Evolutionary conservation across 2,797 vertebrate genomes (phyloP), one percentile per base, ranked within the genome.

Genomic region (Sparidentex hasta): DNA sequence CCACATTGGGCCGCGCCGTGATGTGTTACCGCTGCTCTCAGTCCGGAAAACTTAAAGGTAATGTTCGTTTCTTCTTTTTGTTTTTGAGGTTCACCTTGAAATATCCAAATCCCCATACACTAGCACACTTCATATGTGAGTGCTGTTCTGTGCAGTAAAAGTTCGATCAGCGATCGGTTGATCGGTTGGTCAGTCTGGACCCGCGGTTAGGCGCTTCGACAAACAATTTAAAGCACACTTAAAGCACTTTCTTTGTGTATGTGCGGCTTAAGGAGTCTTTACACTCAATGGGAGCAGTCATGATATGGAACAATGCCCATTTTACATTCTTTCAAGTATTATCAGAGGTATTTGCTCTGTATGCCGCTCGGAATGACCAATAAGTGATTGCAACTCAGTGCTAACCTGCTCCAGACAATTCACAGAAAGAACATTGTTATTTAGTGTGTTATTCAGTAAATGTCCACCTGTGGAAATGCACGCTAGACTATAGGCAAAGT

Each of bases 21-120:
- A 79, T 54, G 70, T 63, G 56, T 21, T 43, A 7, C 11, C 33
- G 46, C 72, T 48, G 64, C 61, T 70, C 18, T 65, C 38, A 23
- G 33, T 48, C 54, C 3, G 29, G 29, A 33, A 33, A 33, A 7
- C 25, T 33, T 5, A 33, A 33, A 33, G 29, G 29, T 33, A 7
- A 33, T 33, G 29, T 33, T 33, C 29, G 7, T 33, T 33, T 33
- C 29, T 7, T 33, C 7, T 33, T 43, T 44, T 48, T 27, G 23
- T 25, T 62, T 27, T 25, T 14, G 6, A 25, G 13, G 51, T 12
- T 54, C 21, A 54, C 5, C 21, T 61, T 1, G 3, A 7, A 18
- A 13, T 2, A 64, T 21, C 51, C 5, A 13, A 48, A 38, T 54
- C 12, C 16, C 4, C 27, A 61, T 61, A 70, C 58, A 20, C 29